These are phyloP conservation scores for Amblyteles armatorius DNA, from an alignment of 2,888 invertebrate species.

Conservation along the genomic window DNA sequence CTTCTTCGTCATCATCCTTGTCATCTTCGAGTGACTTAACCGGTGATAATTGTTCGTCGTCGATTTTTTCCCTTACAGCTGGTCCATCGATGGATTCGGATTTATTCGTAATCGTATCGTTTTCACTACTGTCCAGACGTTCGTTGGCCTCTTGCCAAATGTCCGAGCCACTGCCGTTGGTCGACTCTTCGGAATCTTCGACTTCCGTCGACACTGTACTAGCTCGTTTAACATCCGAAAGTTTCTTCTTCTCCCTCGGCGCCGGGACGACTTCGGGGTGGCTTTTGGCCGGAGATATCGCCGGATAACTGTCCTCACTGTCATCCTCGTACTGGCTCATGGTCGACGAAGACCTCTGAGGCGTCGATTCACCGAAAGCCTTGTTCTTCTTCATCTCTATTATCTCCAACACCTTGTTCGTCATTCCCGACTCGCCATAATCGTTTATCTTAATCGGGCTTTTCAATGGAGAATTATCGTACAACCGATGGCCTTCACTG, in stretches of 20 bases:
- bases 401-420: slow-evolving; percentile 80
- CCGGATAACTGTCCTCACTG: background rate
- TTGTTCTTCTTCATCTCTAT: slow-evolving; percentile 79
- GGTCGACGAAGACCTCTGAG: slow-evolving; percentile 41
- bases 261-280: slow-evolving; percentile 30
- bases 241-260: slow-evolving; percentile 53
- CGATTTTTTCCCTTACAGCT: slow-evolving; percentile 3
- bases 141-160: slow-evolving; percentile 68
- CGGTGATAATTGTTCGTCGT: background rate
- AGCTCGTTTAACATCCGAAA: slow-evolving; percentile 24
- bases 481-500: slow-evolving; percentile 30
- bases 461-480: slow-evolving; percentile 5
- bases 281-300: slow-evolving; percentile 4
- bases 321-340: background rate
- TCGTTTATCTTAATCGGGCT: slow-evolving; percentile 28
- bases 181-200: slow-evolving; percentile 58
- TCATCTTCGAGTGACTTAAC: background rate
- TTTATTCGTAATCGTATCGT: background rate
- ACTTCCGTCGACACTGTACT: slow-evolving; percentile 41
- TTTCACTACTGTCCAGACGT: slow-evolving; percentile 57
- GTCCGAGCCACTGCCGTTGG: slow-evolving; percentile 52
- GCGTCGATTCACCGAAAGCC: slow-evolving; percentile 65
- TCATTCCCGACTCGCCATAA: slow-evolving; percentile 38
- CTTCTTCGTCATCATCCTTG: slow-evolving; percentile 58
- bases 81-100: slow-evolving; percentile 6